phyloP scores from a whole-genome alignment of 2,113 vertebrate genomes.

The Chelonoidis abingdonii region DNA sequence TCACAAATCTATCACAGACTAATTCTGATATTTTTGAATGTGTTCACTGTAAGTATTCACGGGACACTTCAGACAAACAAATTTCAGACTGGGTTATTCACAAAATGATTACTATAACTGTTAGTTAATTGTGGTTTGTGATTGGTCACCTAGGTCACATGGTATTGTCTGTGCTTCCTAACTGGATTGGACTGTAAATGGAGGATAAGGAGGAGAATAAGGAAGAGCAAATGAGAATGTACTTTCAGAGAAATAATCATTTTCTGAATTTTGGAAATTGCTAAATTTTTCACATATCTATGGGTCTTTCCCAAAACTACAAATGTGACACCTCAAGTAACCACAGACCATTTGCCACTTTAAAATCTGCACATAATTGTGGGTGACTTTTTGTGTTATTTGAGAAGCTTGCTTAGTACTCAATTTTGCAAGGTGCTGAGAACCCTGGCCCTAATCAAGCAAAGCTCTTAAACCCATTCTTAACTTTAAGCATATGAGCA shows the following conservation, averaged over 20 bases:
- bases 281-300: not conserved
- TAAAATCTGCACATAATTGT: accelerated
- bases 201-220: not conserved
- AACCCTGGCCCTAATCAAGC: not conserved
- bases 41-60: not conserved
- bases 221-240: not conserved
- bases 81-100: not conserved
- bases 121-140: not conserved
- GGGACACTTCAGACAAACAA: not conserved
- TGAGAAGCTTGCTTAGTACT: not conserved
- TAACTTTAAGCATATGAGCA: not conserved
- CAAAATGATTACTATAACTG: not conserved
- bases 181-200: not conserved
- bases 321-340: not conserved
- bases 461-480: not conserved
- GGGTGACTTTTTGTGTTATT: not conserved
- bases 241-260: not conserved
- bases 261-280: not conserved
- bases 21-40: not conserved
- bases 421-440: not conserved
- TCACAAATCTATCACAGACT: not conserved
- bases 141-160: not conserved
- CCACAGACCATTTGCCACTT: not conserved
- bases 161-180: not conserved
- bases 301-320: not conserved